phyloP scores from a whole-genome alignment of 2,888 invertebrate species.

The Melieria omissa region DNA sequence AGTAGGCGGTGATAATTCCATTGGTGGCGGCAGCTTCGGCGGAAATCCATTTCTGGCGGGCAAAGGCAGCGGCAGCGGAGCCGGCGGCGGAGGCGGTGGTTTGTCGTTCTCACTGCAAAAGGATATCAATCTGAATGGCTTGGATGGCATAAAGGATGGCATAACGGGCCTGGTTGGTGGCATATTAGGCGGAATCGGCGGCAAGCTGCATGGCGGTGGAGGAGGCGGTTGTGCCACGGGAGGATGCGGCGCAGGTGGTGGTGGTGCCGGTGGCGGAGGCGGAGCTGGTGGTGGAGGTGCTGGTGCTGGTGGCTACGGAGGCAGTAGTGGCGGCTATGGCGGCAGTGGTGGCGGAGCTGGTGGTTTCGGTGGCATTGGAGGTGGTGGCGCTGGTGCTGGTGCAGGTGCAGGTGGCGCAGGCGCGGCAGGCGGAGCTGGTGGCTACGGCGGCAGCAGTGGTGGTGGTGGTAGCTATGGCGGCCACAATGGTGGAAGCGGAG shows the following conservation, averaged over 20 bases:
- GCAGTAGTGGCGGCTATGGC: background rate
- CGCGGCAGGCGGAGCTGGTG: background rate
- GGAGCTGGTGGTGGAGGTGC: background rate
- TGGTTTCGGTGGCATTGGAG: background rate
- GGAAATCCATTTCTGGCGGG: conserved; percentile 45
- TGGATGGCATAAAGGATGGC: conserved; percentile 15
- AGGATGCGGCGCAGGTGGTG: conserved; percentile 27
- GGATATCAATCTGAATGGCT: conserved; percentile 17
- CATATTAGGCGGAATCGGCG: conserved; percentile 33
- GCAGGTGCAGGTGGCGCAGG: background rate
- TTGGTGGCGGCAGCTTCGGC: conserved; percentile 35
- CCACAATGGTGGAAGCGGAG: conserved; percentile 10
- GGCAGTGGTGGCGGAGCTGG: background rate
- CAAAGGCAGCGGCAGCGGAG: conserved; percentile 25
- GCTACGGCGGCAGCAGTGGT: conserved; percentile 7
- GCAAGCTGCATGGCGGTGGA: conserved; percentile 7
- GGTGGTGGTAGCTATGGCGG: conserved; percentile 16
- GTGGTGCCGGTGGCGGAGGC: conserved; percentile 23
- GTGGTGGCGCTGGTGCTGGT: background rate
- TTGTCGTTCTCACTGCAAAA: conserved; percentile 29
- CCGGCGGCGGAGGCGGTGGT: conserved; percentile 27
- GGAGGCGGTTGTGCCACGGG: conserved; percentile 20
- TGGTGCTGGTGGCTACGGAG: conserved; percentile 6
- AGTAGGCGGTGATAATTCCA: conserved; percentile 39
- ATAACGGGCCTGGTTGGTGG: conserved; percentile 34